A percentile compares a stretch with the other conserved stretches of the same genome.
phyloP scores from a whole-genome alignment of 2,797 vertebrate species.

The Coranthus polyacanthus region DNA sequence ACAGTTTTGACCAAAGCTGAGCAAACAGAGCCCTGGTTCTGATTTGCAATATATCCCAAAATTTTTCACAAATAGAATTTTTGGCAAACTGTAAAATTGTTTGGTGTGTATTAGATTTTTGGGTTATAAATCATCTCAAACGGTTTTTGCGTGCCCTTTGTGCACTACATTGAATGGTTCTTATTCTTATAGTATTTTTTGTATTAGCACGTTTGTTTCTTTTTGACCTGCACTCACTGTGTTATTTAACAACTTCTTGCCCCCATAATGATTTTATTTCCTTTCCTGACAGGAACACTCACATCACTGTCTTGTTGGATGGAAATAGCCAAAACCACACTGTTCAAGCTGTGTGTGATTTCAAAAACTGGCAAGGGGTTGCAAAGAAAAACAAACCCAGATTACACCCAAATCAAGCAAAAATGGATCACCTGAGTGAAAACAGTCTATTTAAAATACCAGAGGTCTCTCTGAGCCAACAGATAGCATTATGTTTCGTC shows the following conservation, averaged over 20 bases:
- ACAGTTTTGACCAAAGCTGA: slow-evolving; percentile 37
- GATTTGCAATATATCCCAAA: slow-evolving; percentile 38
- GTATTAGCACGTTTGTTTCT: slow-evolving; percentile 15
- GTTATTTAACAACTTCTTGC: slow-evolving; percentile 29
- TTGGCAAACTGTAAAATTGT: slow-evolving; percentile 33
- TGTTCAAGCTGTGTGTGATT: slow-evolving; percentile 51
- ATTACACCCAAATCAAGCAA: slow-evolving; percentile 34
- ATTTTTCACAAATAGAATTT: slow-evolving; percentile 29
- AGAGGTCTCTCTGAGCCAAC: slow-evolving; percentile 3
- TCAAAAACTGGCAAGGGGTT: slow-evolving; percentile 38
- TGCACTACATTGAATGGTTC: neutral
- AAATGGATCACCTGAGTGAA: slow-evolving; percentile 26
- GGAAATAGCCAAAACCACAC: slow-evolving; percentile 41
- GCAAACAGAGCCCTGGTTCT: slow-evolving; percentile 56
- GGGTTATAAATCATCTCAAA: slow-evolving; percentile 35
- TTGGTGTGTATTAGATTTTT: slow-evolving; percentile 28
- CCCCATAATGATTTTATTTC: slow-evolving; percentile 55
- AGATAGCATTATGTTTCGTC: slow-evolving; percentile 42
- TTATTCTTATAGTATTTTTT: slow-evolving; percentile 27
- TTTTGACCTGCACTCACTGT: slow-evolving; percentile 23
- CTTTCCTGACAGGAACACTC: slow-evolving; percentile 49
- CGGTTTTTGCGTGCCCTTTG: neutral
- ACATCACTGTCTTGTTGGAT: slow-evolving; percentile 26
- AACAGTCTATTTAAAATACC: slow-evolving; percentile 24
- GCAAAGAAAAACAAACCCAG: slow-evolving; percentile 48